Base-by-base conservation (phyloP, 2,888 invertebrate genomes). In the Leptinotarsa juncta region DNA sequence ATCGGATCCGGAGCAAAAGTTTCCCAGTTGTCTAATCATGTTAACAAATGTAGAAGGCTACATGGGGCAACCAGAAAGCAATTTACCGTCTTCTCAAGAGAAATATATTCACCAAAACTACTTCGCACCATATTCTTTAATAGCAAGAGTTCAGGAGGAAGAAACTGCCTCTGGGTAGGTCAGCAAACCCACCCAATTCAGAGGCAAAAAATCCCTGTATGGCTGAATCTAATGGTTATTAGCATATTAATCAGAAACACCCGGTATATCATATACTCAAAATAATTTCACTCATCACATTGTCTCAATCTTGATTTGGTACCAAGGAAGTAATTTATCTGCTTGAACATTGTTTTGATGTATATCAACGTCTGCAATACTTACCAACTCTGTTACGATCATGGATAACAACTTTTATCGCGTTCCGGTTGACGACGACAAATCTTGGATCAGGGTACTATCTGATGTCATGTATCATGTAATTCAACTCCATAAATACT, bases 401-500 rank as follows among this genome's bases (percentile, higher is more conserved):
- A 62, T 26, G 42, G 32, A 32, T 62, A 62, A 16, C 32, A 62
- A 62, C 42, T 62, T 62, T 62, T 62, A 62, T 62, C 62, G 26
- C 16, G 42, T 62, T 62, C 62, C 16, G 10, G 16, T 62, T 62
- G 62, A 62, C 62, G 42, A 62, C 62, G 62, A 62, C 62, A 62
- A 62, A 62, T 42, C 32, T 62, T 42, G 16, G 42, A 62, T 62
- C 62, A 62, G 26, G 32, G 62, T 32, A 26, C 32, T 62, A 62
- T 62, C 62, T 62, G 62, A 62, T 62, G 62, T 62, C 62, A 42
- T 62, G 32, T n/a, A 62, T 62, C 62, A 62, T 62, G 62, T 32
- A 32, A 62, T 62, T 62, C 42, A 32, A 62, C 26, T n/a, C 42
- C 62, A 32, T 62, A 62, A 32, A 62, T 62, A 62, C 62, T 62